These are phyloP conservation scores for Rhagonycha lutea DNA, from an alignment of 2,888 invertebrate genomes.

Conservation along the genomic window DNA sequence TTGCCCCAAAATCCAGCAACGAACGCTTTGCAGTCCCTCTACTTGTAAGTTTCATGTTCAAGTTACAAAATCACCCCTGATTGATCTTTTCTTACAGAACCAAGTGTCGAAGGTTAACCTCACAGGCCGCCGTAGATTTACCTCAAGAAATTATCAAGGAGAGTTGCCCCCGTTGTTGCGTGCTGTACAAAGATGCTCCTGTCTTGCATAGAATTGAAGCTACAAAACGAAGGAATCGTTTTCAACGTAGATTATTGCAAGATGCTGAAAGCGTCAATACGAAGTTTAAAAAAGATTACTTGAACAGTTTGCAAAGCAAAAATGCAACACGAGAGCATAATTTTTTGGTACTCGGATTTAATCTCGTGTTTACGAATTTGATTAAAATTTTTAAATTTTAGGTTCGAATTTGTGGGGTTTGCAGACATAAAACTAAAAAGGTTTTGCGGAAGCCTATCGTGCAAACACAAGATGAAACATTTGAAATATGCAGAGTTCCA, in stretches of 20 bases:
- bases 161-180: constrained; percentile 17
- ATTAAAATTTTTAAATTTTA: constrained; percentile 29
- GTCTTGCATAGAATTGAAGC: neutral
- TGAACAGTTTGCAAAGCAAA: constrained; percentile 7
- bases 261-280: neutral
- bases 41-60: constrained; percentile 16
- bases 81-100: constrained; percentile 9
- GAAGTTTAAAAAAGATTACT: constrained; percentile 10
- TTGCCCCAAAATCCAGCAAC: constrained; percentile 9
- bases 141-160: neutral
- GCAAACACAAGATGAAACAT: neutral
- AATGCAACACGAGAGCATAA: neutral
- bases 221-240: constrained; percentile 1
- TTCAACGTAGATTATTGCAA: constrained; percentile 8
- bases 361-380: neutral
- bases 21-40: constrained; percentile 12
- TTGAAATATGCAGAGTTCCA: neutral
- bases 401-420: constrained; percentile 41
- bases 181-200: neutral
- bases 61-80: neutral
- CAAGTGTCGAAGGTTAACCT: constrained; percentile 6
- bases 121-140: neutral
- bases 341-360: constrained; percentile 11
- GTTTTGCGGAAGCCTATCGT: constrained; percentile 12
- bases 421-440: constrained; percentile 36